Base-by-base conservation (phyloP, 2,888 invertebrate species). In the Dryomyza anilis region DNA sequence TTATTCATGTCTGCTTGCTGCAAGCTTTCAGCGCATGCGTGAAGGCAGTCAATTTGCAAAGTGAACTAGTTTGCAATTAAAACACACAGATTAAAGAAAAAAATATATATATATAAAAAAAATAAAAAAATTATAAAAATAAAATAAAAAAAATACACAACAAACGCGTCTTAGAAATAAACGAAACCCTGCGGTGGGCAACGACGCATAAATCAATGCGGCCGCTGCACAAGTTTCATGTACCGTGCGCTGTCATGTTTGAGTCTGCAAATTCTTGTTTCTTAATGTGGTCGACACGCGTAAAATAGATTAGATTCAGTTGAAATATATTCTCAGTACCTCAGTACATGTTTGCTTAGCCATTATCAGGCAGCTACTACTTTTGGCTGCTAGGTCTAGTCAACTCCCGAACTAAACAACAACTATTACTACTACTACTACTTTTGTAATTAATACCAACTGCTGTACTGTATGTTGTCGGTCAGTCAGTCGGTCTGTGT, bases 11-110 rank as follows among this genome's bases (percentile, higher is more conserved):
- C n/a, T 14, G 19, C n/a, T 29, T 46, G 23, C 19, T 2, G 25
- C 21, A 12, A 46, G 48, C 46, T 27, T 45, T 59, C 33, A 46
- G 48, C 61, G 36, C 52, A 39, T 50, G 61, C 50, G 61, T 36
- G 53, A 33, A 52, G 6, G 6, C 33, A 33, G 36, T 53, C 33
- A 43, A 50, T 29, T 60, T 56, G 29, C 56, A 55, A 62, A 63
- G 57, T 52, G 56, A 66, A 66, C 66, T 46, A 66, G 66, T 66
- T 64, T 59, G 66, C 53, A 66, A 66, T 66, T 63, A 63, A 66
- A 63, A 46, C 58, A 36, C 14, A 33, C 12, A 8, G 33, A 33
- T 33, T 8, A 12, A 10, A 48, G 48, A 5, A 21, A 48, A 19
- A 48, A 48, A 48, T 21, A 1, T 21, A 6, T 8, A 23, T 1